phyloP scores from a whole-genome alignment of 2,888 invertebrate species.

The Polymixis lichenea region DNA sequence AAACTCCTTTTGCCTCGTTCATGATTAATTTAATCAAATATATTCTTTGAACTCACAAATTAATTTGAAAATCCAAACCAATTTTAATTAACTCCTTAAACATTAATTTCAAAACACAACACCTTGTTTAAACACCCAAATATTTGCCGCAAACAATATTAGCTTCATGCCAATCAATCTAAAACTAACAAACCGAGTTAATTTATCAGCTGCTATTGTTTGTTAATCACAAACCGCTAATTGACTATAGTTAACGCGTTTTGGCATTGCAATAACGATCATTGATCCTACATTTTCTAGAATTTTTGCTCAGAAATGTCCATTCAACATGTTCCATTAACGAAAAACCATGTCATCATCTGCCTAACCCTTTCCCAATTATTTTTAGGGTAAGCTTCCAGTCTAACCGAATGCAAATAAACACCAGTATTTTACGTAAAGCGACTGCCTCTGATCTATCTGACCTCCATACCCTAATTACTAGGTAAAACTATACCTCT shows the following conservation, averaged over 20 bases:
- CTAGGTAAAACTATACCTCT: too few relatives aligned
- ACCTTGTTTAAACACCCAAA: constrained; percentile 29
- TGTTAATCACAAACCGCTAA: constrained; percentile 24
- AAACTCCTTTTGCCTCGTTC: too few relatives aligned
- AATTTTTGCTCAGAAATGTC: too few relatives aligned
- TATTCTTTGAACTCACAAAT: constrained; percentile 15
- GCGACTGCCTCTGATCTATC: too few relatives aligned
- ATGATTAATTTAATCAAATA: too few relatives aligned
- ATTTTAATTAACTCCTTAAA: constrained; percentile 16
- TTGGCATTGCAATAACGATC: not conserved
- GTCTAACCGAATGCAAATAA: too few relatives aligned
- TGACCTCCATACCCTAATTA: too few relatives aligned
- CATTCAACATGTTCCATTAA: too few relatives aligned
- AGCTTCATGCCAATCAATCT: constrained; percentile 46
- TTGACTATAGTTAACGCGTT: not conserved
- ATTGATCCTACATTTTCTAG: not conserved
- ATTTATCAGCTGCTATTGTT: constrained; percentile 40
- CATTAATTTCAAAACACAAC: constrained; percentile 23
- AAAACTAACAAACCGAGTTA: constrained; percentile 43
- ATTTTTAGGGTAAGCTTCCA: too few relatives aligned
- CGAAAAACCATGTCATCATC: too few relatives aligned
- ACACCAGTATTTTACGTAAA: too few relatives aligned
- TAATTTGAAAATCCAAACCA: constrained; percentile 8
- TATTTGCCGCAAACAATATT: constrained; percentile 39
- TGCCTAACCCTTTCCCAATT: too few relatives aligned